Evolutionary conservation across 1,140 invertebrate genomes (phyloP).

Genomic region (Brachionus rubens): DNA sequence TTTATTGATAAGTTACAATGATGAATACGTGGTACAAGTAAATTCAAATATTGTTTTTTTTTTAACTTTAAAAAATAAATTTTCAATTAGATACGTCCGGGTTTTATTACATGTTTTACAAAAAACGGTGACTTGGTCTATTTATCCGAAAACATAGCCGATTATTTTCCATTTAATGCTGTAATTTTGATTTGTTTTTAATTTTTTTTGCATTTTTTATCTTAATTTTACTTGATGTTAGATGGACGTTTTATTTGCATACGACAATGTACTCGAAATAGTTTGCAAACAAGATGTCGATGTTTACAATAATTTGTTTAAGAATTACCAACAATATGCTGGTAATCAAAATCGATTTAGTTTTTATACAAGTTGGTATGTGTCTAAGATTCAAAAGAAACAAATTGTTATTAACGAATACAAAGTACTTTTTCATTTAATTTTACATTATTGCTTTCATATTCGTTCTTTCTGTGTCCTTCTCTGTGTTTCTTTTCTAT

Average conservation of each 20-base stretch:
- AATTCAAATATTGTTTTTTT: background rate
- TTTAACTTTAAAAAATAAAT: background rate
- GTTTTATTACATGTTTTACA: constrained; percentile 14
- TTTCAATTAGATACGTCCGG: background rate
- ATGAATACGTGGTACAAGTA: background rate
- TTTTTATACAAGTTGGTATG: constrained; percentile 16
- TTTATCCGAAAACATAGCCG: constrained; percentile 12
- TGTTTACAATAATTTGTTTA: background rate
- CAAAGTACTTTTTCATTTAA: background rate
- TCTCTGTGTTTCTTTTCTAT: background rate
- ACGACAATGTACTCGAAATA: constrained; percentile 21
- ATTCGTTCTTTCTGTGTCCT: too few relatives aligned
- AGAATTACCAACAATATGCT: background rate
- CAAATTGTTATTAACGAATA: background rate
- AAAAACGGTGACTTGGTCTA: constrained; percentile 12
- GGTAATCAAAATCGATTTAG: background rate
- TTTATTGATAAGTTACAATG: background rate
- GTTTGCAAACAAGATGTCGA: background rate
- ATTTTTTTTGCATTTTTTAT: background rate
- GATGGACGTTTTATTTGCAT: constrained; percentile 14
- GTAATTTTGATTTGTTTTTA: background rate
- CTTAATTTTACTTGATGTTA: background rate
- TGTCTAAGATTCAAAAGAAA: constrained; percentile 22
- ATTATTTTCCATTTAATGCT: constrained; percentile 23
- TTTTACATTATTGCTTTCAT: too few relatives aligned